Conservation (phyloP, 2,888 invertebrate genomes). For the Eudasyphora cyanicolor region DNA sequence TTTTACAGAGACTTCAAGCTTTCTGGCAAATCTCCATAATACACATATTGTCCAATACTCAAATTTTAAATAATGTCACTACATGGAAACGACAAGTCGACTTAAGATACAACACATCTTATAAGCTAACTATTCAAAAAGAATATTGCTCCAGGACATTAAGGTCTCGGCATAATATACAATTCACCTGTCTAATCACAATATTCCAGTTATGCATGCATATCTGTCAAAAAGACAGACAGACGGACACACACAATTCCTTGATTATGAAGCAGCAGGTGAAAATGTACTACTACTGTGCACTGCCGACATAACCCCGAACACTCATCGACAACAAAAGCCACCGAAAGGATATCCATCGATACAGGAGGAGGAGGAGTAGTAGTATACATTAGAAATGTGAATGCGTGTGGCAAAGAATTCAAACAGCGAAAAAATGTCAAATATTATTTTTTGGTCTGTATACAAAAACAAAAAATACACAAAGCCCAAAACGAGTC, state of each 20-base stretch:
- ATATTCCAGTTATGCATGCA: slow-evolving; percentile 11
- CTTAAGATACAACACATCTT: too few species aligned
- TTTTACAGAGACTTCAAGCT: too few species aligned
- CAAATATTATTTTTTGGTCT: slow-evolving; percentile 12
- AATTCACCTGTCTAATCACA: slow-evolving; percentile 6
- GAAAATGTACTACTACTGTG: slow-evolving; percentile 36
- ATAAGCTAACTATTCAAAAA: neutral
- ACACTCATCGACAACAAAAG: neutral
- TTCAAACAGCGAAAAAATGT: neutral
- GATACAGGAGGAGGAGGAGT: too few species aligned
- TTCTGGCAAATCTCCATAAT: too few species aligned
- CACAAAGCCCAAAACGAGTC: neutral
- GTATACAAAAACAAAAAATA: neutral
- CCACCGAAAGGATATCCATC: neutral
- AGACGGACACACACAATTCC: neutral
- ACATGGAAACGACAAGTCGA: too few species aligned
- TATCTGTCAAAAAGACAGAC: neutral
- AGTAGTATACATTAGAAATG: neutral
- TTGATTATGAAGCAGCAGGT: slow-evolving; percentile 52
- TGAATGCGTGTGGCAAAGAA: slow-evolving; percentile 13
- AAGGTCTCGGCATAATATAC: neutral
- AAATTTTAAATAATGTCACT: too few species aligned
- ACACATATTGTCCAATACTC: too few species aligned
- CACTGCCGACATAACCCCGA: neutral
- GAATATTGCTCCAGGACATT: neutral